Conservation (phyloP, 2,113 vertebrate species). For the Nothoprocta pentlandii region DNA sequence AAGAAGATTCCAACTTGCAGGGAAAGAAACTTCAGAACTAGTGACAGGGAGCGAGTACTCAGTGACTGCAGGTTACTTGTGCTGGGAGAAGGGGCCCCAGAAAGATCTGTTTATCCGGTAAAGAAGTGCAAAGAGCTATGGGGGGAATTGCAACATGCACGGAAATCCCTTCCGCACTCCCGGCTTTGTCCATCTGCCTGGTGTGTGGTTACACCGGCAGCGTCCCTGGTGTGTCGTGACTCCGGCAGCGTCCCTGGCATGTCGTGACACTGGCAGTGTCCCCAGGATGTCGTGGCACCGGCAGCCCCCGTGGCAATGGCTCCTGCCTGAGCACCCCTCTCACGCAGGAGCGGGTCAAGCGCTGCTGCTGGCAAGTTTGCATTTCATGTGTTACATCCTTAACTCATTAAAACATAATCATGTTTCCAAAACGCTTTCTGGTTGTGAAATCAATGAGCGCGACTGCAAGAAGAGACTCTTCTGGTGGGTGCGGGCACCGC, state of each 20-base stretch:
- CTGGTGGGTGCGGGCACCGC: no score
- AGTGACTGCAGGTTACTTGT: no score
- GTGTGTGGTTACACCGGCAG: background rate
- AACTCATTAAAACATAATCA: background rate
- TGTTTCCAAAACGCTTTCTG: background rate
- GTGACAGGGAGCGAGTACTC: background rate
- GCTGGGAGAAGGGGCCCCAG: background rate
- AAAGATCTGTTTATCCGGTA: background rate
- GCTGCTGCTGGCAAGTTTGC: background rate
- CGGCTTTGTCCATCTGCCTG: background rate
- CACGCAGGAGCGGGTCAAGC: fast-evolving
- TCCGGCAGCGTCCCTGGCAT: no score
- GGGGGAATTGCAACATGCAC: background rate
- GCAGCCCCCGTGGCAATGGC: no score
- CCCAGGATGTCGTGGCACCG: no score
- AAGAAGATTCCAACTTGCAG: background rate
- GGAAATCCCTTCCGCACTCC: background rate
- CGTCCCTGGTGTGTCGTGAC: no score
- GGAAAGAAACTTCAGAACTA: background rate
- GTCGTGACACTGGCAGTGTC: no score
- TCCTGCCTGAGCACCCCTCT: no score
- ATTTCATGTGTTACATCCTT: background rate
- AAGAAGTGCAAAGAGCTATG: fast-evolving
- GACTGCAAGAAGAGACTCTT: background rate
- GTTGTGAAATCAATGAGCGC: background rate